Evolutionary conservation across 2,113 vertebrate species (phyloP).

Genomic region (Atractosteus spatula): DNA sequence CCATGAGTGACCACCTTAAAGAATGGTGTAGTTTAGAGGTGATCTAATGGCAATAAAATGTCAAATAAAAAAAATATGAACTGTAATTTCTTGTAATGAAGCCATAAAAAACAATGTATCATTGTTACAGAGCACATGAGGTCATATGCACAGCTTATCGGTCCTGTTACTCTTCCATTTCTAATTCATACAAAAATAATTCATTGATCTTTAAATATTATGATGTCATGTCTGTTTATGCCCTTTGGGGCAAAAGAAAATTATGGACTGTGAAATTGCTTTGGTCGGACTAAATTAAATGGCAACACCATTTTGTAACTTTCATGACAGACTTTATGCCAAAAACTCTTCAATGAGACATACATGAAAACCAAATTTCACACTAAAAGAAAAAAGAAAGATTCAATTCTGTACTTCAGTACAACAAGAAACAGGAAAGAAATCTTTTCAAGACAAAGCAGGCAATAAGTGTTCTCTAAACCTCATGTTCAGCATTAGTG

Average conservation of each 20-base stretch:
- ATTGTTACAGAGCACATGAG: constrained; percentile 70
- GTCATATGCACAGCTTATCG: constrained; percentile 49
- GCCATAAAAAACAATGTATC: constrained; percentile 64
- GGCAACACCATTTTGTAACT: background rate
- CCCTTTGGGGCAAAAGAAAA: constrained; percentile 6
- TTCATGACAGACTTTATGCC: background rate
- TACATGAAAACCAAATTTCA: no score
- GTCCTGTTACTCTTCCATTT: constrained; percentile 43
- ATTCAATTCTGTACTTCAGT: no score
- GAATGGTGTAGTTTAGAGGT: constrained; percentile 57
- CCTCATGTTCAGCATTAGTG: no score
- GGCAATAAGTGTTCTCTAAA: no score
- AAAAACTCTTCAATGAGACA: background rate
- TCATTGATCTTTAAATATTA: constrained; percentile 49
- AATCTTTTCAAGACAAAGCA: no score
- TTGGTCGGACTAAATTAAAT: background rate
- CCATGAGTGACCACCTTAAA: constrained; percentile 52
- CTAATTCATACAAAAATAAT: constrained; percentile 42
- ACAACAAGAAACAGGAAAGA: no score
- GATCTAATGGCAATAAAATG: constrained; percentile 76
- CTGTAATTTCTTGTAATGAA: constrained; percentile 56
- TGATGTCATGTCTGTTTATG: constrained; percentile 55
- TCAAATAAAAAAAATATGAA: constrained; percentile 71
- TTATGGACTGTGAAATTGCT: background rate
- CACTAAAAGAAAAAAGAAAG: no score